Conservation (phyloP, 2,888 invertebrate species). For the Protonemura montana region DNA sequence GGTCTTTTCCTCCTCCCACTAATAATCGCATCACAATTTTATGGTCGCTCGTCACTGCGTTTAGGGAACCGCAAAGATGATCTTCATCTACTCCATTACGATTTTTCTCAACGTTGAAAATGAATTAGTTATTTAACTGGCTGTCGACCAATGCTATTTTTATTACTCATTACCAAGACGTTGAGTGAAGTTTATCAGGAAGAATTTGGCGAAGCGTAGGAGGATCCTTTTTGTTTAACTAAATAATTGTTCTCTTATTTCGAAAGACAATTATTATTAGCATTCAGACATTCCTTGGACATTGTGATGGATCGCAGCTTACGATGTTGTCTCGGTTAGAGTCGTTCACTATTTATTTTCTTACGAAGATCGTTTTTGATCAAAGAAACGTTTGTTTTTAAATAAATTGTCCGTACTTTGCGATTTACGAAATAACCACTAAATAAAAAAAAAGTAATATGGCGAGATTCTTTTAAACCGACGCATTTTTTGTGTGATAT, state of each 20-base stretch:
- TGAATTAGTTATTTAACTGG: slow-evolving; percentile 33
- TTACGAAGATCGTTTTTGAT: neutral
- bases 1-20: neutral
- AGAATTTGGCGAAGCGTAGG: slow-evolving; percentile 30
- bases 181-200: slow-evolving; percentile 31
- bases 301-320: neutral
- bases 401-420: neutral
- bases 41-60: neutral
- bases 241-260: slow-evolving; percentile 18
- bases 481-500: neutral
- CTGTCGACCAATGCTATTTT: slow-evolving; percentile 26
- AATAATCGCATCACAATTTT: neutral
- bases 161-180: slow-evolving; percentile 33
- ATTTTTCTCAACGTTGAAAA: neutral
- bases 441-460: neutral
- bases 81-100: neutral
- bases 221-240: slow-evolving; percentile 13
- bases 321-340: neutral
- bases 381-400: neutral
- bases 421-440: neutral
- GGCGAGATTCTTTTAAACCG: neutral
- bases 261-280: slow-evolving; percentile 29
- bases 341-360: neutral
- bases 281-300: slow-evolving; percentile 15
- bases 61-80: neutral